Percentiles rank a stretch among this genome's conserved stretches.
Evolutionary conservation across 1,140 invertebrate genomes (phyloP).

Genomic region (Ceratina calcarata): DNA sequence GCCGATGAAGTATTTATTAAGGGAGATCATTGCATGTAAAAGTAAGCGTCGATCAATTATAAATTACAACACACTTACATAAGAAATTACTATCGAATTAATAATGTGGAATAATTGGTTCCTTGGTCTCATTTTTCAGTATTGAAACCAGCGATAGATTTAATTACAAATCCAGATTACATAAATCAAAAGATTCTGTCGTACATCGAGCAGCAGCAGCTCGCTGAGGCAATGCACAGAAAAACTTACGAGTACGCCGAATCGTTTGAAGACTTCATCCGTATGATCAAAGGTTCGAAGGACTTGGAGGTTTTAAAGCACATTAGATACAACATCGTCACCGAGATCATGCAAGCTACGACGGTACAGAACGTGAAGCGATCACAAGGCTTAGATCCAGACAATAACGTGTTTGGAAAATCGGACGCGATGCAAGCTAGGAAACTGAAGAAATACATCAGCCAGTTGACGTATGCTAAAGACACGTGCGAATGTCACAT

Average conservation of each 20-base stretch:
- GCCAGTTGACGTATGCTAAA: constrained; percentile 92
- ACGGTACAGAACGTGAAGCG: constrained; percentile 93
- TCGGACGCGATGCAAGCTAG: constrained; percentile 87
- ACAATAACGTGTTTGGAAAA: constrained; percentile 83
- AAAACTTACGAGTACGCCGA: constrained; percentile 93
- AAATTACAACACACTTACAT: not conserved
- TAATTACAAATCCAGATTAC: constrained; percentile 93
- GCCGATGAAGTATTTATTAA: constrained; percentile 88
- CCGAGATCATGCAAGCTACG: constrained; percentile 96
- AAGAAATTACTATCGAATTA: not conserved
- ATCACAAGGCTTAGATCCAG: constrained; percentile 89
- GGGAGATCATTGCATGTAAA: constrained; percentile 91
- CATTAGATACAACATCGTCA: constrained; percentile 93
- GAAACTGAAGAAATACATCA: constrained; percentile 88
- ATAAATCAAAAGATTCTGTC: constrained; percentile 93
- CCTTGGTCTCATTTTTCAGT: constrained; percentile 81
- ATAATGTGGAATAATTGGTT: not conserved
- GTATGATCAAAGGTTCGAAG: constrained; percentile 89
- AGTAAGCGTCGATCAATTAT: constrained; percentile 80
- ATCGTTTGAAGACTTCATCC: constrained; percentile 93
- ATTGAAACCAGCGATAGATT: constrained; percentile 90
- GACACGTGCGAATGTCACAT: constrained; percentile 90
- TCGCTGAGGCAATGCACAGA: constrained; percentile 88
- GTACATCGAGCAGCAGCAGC: constrained; percentile 90
- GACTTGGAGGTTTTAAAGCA: constrained; percentile 92